Evolutionary conservation across 2,113 vertebrate species (phyloP).

Genomic region (Lophochroa leadbeateri): DNA sequence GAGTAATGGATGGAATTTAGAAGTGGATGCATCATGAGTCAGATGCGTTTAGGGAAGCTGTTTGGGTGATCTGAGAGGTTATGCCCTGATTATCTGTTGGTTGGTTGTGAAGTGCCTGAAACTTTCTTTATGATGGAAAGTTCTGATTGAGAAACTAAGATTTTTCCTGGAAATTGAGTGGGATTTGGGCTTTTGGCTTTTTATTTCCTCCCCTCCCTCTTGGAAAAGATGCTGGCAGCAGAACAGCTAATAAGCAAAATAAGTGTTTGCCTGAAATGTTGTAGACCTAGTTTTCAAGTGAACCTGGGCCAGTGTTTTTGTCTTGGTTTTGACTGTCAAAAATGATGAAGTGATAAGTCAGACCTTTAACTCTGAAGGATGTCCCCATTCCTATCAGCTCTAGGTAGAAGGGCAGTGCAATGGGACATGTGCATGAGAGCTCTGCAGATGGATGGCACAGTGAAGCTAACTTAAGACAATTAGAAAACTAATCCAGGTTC

Average conservation of each 20-base stretch:
- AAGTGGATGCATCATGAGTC: background rate
- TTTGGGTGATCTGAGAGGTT: background rate
- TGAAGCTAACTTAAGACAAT: background rate
- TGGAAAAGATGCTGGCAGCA: background rate
- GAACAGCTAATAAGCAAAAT: background rate
- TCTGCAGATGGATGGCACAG: background rate
- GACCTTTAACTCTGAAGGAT: background rate
- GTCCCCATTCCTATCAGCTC: background rate
- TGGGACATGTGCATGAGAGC: accelerated
- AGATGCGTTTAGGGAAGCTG: background rate
- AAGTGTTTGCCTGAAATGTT: background rate
- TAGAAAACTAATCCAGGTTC: background rate
- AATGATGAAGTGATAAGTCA: background rate
- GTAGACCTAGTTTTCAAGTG: background rate
- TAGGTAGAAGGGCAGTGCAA: background rate
- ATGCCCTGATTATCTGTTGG: background rate
- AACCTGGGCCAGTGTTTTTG: background rate
- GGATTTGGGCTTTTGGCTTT: background rate
- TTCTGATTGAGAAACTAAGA: background rate
- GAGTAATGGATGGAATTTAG: background rate
- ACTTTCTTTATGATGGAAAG: background rate
- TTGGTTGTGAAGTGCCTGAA: background rate
- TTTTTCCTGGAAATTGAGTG: background rate
- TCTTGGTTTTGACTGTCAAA: background rate
- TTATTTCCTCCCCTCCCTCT: background rate